Conservation (phyloP, 2,888 invertebrate genomes). For the Zootermopsis nevadensis region DNA sequence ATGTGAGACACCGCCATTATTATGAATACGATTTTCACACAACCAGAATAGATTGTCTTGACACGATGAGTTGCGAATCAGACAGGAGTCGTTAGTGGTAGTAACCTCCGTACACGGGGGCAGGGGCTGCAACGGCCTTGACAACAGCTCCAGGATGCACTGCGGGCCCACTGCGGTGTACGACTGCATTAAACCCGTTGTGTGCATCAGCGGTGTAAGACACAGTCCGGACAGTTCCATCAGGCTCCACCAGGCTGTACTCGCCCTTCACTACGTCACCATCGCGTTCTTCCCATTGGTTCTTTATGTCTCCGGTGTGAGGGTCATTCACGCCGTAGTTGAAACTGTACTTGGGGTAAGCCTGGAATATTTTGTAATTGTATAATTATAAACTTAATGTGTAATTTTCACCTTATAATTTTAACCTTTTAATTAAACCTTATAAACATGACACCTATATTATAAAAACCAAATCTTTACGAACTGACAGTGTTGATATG, state of each 20-base stretch:
- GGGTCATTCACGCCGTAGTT: slow-evolving; percentile 41
- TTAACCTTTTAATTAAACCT: too few relatives aligned
- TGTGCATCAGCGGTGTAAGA: slow-evolving; percentile 57
- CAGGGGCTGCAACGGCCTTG: slow-evolving; percentile 36
- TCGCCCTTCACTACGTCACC: slow-evolving; percentile 42
- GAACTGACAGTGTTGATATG: too few relatives aligned
- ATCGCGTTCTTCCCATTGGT: slow-evolving; percentile 37
- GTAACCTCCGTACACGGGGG: slow-evolving; percentile 26
- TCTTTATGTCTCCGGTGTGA: slow-evolving; percentile 42
- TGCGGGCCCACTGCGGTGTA: slow-evolving; percentile 54
- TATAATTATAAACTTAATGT: too few relatives aligned
- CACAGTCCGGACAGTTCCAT: slow-evolving; percentile 51
- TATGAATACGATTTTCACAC: too few relatives aligned
- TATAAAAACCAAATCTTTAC: too few relatives aligned
- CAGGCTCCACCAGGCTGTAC: slow-evolving; percentile 42
- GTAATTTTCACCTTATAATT: too few relatives aligned
- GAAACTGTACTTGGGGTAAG: slow-evolving; percentile 37
- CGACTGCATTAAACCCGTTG: slow-evolving; percentile 57
- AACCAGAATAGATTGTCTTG: background rate
- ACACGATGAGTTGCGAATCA: background rate
- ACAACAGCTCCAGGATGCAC: slow-evolving; percentile 46
- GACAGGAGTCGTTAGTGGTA: slow-evolving; percentile 1
- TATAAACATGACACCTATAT: too few relatives aligned
- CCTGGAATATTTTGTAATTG: too few relatives aligned
- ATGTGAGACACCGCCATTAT: too few relatives aligned